Conservation (phyloP, 2,797 vertebrate species). For the Taenioides sp. region DNA sequence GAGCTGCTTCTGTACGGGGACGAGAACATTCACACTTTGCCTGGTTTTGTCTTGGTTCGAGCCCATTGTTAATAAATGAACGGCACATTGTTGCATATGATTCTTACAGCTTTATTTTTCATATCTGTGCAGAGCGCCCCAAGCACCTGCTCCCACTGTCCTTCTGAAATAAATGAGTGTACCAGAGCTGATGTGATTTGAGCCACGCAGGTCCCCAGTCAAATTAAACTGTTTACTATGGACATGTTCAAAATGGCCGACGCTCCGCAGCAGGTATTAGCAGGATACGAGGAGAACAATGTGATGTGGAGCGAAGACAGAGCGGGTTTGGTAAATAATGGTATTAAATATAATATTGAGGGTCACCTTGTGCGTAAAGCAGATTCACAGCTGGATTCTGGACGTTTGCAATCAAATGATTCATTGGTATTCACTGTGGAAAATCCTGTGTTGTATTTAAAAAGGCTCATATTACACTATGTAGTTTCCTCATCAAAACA, state of each 20-base stretch:
- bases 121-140: slow-evolving; percentile 31
- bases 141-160: slow-evolving; percentile 42
- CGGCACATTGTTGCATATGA: neutral
- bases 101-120: neutral
- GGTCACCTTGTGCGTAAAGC: neutral
- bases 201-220: slow-evolving; percentile 55
- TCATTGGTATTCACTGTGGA: too few species aligned
- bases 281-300: slow-evolving; percentile 29
- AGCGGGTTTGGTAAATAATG: slow-evolving; percentile 3
- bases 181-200: slow-evolving; percentile 60
- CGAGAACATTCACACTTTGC: too few species aligned
- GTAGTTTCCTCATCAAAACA: too few species aligned
- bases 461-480: too few species aligned
- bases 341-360: neutral
- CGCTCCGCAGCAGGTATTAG: slow-evolving; percentile 43
- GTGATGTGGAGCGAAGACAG: slow-evolving; percentile 12
- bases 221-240: slow-evolving; percentile 64
- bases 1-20: too few species aligned
- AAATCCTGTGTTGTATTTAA: too few species aligned
- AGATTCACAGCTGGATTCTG: too few species aligned
- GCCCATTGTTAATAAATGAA: neutral
- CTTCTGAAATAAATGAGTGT: slow-evolving; percentile 58
- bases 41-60: too few species aligned
- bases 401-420: too few species aligned
- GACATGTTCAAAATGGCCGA: slow-evolving; percentile 45